Base-by-base conservation (phyloP, 2,888 invertebrate species). In the Heteromyza rotundicornis region DNA sequence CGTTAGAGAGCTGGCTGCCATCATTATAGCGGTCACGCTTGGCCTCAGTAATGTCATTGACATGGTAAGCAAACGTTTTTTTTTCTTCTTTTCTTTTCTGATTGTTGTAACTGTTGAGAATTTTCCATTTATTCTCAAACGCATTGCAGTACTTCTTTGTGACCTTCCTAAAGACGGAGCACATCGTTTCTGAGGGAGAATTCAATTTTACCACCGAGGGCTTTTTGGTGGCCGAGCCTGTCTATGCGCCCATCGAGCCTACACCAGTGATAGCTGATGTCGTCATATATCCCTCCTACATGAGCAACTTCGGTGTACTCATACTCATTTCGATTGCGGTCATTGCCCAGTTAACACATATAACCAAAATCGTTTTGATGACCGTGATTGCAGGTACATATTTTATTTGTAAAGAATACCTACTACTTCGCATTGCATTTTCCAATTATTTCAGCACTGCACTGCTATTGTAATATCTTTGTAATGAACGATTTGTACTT, bases 331-430 rank as follows among this genome's bases (percentile, higher is more conserved):
- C 89, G 2, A 86, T 89, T 53, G 88, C 91, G 20, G 86, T 91
- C 71, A 88, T 92, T 66, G 88, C 89, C 1, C 90, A 91, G 74
- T 83, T 92, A 57, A 89, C 90, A 40, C 90, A 91, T 77, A 82
- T 90, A 63, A 86, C 87, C 74, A 92, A 92, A 80, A 87, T 89
- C 20, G 77, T 87, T 51, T 81, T 91, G 54, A 87, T 92, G 83
- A 75, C 87, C 35, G 70, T 86, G n/a, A 85, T 91, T 53, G 86
- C 89, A 63, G 81, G 83, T 83, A 68, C 64, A 64, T 59, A 16
- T 19, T n/a, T 32, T 16, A 24, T 44, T 59, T 35, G 51, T 8
- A 40, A 56, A 24, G 40, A 16, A n/a, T n/a, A n/a, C n/a, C 32
- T 55, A 10, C n/a, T 16, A 55, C 16, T 52, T 22, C 19, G 35